Conservation (phyloP, 2,888 invertebrate species). For the Lithosia quadra region DNA sequence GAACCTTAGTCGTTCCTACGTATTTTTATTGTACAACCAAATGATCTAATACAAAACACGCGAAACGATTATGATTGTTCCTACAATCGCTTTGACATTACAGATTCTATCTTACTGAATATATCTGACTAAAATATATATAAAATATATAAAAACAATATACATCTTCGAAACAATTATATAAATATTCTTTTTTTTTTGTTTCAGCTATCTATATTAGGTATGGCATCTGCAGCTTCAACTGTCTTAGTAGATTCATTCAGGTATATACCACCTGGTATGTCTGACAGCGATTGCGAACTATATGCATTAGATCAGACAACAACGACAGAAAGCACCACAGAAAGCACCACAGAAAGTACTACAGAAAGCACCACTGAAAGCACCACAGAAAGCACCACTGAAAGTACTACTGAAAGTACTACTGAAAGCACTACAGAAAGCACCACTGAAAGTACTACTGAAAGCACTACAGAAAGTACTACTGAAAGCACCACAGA, state of each 20-base stretch:
- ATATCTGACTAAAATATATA: background rate
- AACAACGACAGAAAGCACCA: background rate
- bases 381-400: background rate
- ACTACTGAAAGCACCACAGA: background rate
- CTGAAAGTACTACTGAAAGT: background rate
- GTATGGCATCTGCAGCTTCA: constrained; percentile 3
- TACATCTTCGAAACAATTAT: background rate
- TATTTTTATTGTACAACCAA: no score
- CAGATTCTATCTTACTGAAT: no score
- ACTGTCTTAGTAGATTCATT: constrained; percentile 42
- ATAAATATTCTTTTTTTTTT: background rate
- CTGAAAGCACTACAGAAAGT: background rate
- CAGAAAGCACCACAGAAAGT: background rate
- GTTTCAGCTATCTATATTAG: constrained; percentile 18
- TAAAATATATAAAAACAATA: background rate
- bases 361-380: background rate
- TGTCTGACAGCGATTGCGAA: background rate
- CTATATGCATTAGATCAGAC: constrained; percentile 1
- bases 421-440: background rate
- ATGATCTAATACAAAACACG: no score
- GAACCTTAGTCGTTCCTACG: no score
- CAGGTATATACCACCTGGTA: constrained; percentile 40
- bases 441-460: background rate
- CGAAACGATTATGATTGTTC: no score
- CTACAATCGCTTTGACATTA: no score